Base-by-base conservation (phyloP, 2,113 vertebrate species). In the Eidolon helvum region DNA sequence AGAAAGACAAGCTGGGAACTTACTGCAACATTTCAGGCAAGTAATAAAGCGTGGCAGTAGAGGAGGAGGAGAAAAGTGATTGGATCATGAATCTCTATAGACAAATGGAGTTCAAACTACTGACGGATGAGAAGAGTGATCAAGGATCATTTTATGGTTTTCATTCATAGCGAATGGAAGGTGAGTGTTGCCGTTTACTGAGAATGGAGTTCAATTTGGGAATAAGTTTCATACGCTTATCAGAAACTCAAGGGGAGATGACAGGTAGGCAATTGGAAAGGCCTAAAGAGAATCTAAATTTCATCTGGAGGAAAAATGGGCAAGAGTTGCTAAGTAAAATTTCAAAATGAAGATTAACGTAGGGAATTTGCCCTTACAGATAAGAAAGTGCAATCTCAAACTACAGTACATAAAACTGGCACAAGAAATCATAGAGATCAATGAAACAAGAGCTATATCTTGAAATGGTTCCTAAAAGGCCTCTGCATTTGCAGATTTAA, bases 271-370 rank as follows among this genome's bases (percentile, higher is more conserved):
- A 40, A 11, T 28, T 53, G 69, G 40, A 80, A 48, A 74, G 72
- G 66, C 33, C 35, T 68, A 72, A 80, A 87, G 9, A 11, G 26
- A 91, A 74, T n/a, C 33, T 59, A 50, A 45, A 87, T 75, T 82
- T 90, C 33, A 86, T 57, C 35, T 86, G 87, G 57, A 40, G 80
- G 45, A 55, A 68, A 59, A 82, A 87, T 10, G 75, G 57, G 33
- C 48, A 75, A 91, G 74, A 75, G 12, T 35, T 30, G 50, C n/a
- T 68, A 87, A 68, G 33, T n/a, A 90, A n/a, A 96, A 77, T 33
- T 91, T 87, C 88, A 83, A 75, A 75, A 68, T 55, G 77, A 91
- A 94, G 71, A 94, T 69, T 75, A 61, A 82, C 7, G 40, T 40
- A 77, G 33, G 38, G 45, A 45, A 59, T 66, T 66, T 66, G 48